Percentiles rank a stretch among this genome's conserved stretches.
These are phyloP conservation scores for Nomada lathburiana DNA, from an alignment of 2,888 invertebrate species.

Conservation along the genomic window DNA sequence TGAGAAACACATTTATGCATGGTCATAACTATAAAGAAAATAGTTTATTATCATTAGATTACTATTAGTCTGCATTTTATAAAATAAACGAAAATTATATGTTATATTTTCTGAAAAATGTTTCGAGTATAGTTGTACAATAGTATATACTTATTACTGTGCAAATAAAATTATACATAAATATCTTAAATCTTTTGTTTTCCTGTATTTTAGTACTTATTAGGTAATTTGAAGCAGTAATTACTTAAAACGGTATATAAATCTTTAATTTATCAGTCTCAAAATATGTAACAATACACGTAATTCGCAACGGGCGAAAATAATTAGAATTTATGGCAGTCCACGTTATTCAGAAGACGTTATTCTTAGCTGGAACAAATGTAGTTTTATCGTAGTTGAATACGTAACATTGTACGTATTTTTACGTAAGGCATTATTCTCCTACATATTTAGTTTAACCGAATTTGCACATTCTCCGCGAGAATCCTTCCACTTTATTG, in stretches of 20 bases:
- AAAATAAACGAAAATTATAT: not conserved
- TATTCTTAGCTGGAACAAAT: not conserved
- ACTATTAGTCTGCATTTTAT: not conserved
- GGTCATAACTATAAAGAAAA: not conserved
- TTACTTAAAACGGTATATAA: not conserved
- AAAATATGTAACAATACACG: no score
- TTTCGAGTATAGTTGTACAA: not conserved
- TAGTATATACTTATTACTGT: not conserved
- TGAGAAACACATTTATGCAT: not conserved
- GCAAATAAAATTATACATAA: not conserved
- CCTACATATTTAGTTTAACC: not conserved
- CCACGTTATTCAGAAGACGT: not conserved
- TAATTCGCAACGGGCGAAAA: not conserved
- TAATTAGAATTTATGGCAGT: not conserved
- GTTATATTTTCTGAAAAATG: not conserved
- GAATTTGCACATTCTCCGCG: not conserved
- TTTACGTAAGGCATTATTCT: not conserved
- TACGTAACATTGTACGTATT: not conserved
- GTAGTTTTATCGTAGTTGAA: not conserved
- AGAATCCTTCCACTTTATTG: slow-evolving; percentile 12
- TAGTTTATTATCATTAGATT: not conserved
- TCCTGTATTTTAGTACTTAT: no score
- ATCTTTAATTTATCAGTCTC: not conserved
- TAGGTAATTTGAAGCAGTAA: not conserved
- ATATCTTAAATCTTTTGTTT: not conserved